These are phyloP conservation scores for Trigoniulus corallinus DNA, from an alignment of 1,140 invertebrate species.

Conservation along the genomic window DNA sequence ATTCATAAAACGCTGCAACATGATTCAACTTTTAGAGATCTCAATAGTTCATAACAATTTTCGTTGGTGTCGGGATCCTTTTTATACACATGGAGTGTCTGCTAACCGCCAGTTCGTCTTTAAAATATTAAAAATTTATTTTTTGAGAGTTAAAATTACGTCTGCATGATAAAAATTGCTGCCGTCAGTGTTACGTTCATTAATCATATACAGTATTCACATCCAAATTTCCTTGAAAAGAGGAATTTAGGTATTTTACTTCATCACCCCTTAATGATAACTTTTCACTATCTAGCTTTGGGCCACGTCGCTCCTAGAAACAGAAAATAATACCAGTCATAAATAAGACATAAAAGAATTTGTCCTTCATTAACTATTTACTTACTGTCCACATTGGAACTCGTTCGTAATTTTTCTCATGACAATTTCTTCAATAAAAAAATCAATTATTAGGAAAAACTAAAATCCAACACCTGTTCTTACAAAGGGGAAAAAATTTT, in stretches of 20 bases:
- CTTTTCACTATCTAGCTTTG: constrained; percentile 25
- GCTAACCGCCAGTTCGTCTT: neutral
- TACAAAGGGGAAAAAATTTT: neutral
- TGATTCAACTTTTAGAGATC: too few species aligned
- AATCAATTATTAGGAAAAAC: neutral
- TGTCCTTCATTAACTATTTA: neutral
- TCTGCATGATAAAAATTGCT: constrained; percentile 9
- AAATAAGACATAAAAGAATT: neutral
- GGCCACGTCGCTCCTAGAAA: constrained; percentile 24
- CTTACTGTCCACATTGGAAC: constrained; percentile 18
- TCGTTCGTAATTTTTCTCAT: neutral
- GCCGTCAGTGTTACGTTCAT: too few species aligned
- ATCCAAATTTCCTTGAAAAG: too few species aligned
- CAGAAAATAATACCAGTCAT: constrained; percentile 6
- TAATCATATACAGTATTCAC: too few species aligned
- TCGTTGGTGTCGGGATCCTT: too few species aligned
- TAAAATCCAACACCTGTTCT: neutral
- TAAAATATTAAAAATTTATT: neutral
- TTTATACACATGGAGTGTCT: too few species aligned
- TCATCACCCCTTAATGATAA: constrained; percentile 28
- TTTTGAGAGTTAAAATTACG: neutral
- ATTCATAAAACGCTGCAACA: too few species aligned
- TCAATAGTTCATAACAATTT: too few species aligned
- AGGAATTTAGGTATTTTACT: constrained; percentile 24
- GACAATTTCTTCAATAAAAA: neutral